Evolutionary conservation across 2,797 vertebrate genomes (phyloP).

Genomic region (Fringilla coelebs): DNA sequence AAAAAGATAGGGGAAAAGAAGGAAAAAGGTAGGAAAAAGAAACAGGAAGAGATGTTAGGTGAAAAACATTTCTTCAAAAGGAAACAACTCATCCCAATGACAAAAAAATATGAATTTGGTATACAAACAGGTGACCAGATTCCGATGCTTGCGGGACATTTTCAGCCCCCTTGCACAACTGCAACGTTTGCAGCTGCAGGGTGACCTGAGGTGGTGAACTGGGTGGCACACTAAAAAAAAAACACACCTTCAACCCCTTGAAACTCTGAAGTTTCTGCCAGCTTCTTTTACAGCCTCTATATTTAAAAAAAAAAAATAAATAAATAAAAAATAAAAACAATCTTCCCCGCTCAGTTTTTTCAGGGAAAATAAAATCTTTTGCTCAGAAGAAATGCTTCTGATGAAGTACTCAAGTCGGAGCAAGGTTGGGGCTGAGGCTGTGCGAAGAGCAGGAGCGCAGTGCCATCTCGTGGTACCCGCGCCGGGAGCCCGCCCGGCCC

Average conservation of each 20-base stretch:
- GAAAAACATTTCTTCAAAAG: neutral
- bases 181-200: neutral
- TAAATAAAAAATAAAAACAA: neutral
- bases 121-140: neutral
- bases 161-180: neutral
- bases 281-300: neutral
- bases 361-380: slow-evolving; percentile 13
- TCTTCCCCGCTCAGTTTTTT: neutral
- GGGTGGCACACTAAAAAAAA: neutral
- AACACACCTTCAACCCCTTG: neutral
- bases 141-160: neutral
- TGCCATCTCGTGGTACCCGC: slow-evolving; percentile 80
- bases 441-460: slow-evolving; percentile 58
- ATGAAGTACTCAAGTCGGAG: slow-evolving; percentile 38
- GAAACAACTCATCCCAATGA: neutral
- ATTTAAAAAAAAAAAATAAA: neutral
- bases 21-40: neutral
- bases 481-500: neutral
- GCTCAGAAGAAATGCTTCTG: slow-evolving; percentile 41
- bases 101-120: neutral
- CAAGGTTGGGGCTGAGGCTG: slow-evolving; percentile 13
- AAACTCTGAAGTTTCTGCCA: neutral
- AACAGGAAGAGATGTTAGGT: neutral
- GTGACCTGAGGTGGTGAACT: neutral
- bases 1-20: neutral